Evolutionary conservation across 30 jellyfish, hydroid and myxozoan species (phyloP).

Genomic region (Turritopsis dohrnii): DNA sequence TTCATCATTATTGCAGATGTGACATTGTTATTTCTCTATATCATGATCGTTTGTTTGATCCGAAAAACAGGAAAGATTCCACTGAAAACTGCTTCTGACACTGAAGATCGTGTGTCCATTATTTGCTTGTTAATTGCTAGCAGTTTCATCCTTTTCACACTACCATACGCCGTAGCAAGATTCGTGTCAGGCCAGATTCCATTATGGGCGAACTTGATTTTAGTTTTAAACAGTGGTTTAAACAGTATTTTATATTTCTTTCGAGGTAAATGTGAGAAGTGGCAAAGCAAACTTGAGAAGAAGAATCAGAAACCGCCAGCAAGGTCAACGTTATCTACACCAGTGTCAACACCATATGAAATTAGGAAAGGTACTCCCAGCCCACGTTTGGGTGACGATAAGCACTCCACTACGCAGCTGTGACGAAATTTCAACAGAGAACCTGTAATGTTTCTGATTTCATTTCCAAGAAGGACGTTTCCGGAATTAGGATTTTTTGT

Average conservation of each 20-base stretch:
- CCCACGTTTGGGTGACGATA: neutral
- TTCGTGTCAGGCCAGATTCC: neutral
- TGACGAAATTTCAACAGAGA: neutral
- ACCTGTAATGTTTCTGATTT: neutral
- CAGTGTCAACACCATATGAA: neutral
- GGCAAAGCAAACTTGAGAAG: neutral
- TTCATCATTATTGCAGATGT: conserved; percentile 18
- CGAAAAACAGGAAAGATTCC: neutral
- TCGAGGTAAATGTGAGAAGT: conserved; percentile 16
- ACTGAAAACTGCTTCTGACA: neutral
- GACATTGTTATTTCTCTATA: neutral
- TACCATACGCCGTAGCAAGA: conserved; percentile 18
- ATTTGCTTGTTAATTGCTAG: conserved; percentile 18
- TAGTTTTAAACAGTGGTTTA: conserved; percentile 15
- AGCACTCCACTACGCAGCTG: neutral
- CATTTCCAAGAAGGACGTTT: too few species aligned
- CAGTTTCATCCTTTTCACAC: neutral
- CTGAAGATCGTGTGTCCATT: neutral
- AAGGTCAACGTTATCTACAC: neutral
- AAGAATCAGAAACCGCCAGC: neutral
- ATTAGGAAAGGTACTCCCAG: neutral
- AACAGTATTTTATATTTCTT: conserved; percentile 24
- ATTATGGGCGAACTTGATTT: conserved; percentile 14
- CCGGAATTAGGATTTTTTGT: too few species aligned
- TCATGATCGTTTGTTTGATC: neutral